Evolutionary conservation across 2,797 vertebrate species (phyloP), one percentile per base, ranked within the genome.

Genomic region (Hephaestus fuliginosus): DNA sequence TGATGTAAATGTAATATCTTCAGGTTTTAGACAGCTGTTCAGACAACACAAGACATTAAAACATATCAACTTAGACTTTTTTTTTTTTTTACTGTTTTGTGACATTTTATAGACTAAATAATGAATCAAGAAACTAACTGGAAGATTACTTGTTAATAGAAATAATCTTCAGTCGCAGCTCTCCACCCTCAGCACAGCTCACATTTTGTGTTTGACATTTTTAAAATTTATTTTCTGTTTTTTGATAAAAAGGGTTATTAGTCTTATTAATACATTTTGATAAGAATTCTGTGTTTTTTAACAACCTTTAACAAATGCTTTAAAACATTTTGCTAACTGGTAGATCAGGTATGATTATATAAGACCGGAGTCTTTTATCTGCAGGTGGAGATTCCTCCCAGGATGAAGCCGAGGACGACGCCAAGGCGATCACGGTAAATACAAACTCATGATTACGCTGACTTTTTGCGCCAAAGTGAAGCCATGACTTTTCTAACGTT

Each of bases 361-460:
- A 30, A 79, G 25, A 72, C 13, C 46, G n/a, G 43, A 55, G 22
- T 78, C 7, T 74, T 64, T 0, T 67, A 13, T 85, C 88, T 85
- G 20, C 91, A 99, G 98, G 96, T 41, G 98, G 98, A 82, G 98
- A 99, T 89, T 99, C 98, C n/a, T 99, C 98, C 3, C 98, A 99
- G 92, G 98, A 99, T 68, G 98, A 99, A 92, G 96, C 96, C 0
- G 98, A 99, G 90, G 98, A 99, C 0, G 98, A 99, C 0, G 94
- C 96, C 84, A 99, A 99, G 82, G 98, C 99, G 88, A 97, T 99
- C 85, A 99, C 98, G 83, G 98, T 99, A 94, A 92, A 94, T 33
- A 62, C 20, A 10, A 6, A 33, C 4, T 20, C 44, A 13, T 1
- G 3, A 53, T 36, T 2, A 0, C n/a, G 14, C 8, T 4, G 14